Base-by-base conservation (phyloP, 2,888 invertebrate genomes). In the Lithophane ornitopus region DNA sequence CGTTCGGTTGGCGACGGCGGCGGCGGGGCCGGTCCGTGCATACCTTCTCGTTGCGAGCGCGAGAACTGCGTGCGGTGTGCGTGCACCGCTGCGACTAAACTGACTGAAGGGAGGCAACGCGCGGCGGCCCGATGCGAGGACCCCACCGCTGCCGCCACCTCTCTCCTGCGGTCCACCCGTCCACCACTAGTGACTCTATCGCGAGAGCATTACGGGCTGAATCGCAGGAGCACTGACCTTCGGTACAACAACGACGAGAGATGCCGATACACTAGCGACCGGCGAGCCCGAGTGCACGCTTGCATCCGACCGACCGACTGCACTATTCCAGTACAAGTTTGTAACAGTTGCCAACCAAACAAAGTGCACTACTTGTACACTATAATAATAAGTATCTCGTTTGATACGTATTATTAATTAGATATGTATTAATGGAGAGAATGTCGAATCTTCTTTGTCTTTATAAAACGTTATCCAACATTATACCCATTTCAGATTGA, bases 31-130 rank as follows among this genome's bases (percentile, higher is more conserved):
- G 88, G 85, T 89, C 82, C 90, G 92, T 90, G 94, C 92, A 92
- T 95, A 96, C 96, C 96, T 96, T 96, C 95, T 95, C 95, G 95
- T 93, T 90, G 92, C 94, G 95, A 95, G 95, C 95, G 95, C 96
- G 96, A 96, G 96, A 96, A 95, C 96, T 96, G 96, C 96, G 96
- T 96, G 95, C 96, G 96, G 96, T 92, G 96, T 95, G 96, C 96
- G 96, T 96, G 96, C 96, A 96, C 96, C 96, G 96, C 96, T 94
- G 94, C 93, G 94, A 95, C 96, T 95, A 92, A 92, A 94, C 95
- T 93, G 92, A 92, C 89, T 92, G 91, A 92, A 93, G 93, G 93
- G 92, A 94, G 92, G 92, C 92, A 92, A 90, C 91, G 93, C 92
- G 93, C 93, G 91, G 91, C 89, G 87, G 85, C 85, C 88, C 88